Evolutionary conservation across 2,888 invertebrate genomes (phyloP).

Genomic region (Graphium colonna): DNA sequence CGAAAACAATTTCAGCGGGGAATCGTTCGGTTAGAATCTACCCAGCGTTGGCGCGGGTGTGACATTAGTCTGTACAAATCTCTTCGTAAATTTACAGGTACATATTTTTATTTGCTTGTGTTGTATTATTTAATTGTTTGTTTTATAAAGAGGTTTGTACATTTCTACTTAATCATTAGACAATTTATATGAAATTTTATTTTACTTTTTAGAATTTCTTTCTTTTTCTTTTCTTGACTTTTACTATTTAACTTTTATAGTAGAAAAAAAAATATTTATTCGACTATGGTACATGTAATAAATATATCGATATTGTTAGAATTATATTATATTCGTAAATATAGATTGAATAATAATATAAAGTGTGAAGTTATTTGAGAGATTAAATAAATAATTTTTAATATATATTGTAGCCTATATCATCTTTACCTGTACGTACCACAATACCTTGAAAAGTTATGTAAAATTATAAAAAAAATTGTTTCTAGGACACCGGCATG

Average conservation of each 20-base stretch:
- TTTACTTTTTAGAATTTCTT: neutral
- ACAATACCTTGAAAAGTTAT: too few relatives aligned
- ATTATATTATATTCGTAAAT: too few relatives aligned
- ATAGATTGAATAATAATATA: too few relatives aligned
- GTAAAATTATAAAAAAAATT: too few relatives aligned
- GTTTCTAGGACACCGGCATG: too few relatives aligned
- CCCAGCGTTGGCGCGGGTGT: constrained; percentile 1
- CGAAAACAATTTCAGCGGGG: constrained; percentile 1
- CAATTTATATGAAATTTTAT: neutral
- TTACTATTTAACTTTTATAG: too few relatives aligned
- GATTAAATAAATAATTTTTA: too few relatives aligned
- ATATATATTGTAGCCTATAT: too few relatives aligned
- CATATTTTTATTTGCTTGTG: neutral
- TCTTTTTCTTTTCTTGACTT: too few relatives aligned
- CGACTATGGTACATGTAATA: neutral
- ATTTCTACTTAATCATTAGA: neutral
- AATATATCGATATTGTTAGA: too few relatives aligned
- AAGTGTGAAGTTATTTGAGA: too few relatives aligned
- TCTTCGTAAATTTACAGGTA: neutral
- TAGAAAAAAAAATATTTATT: neutral
- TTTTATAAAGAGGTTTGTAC: neutral
- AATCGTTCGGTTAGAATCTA: constrained; percentile 3
- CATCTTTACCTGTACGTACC: too few relatives aligned
- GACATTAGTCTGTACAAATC: constrained; percentile 5
- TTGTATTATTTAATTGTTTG: neutral